These are phyloP conservation scores for Ptilonorhynchus violaceus DNA, from an alignment of 2,113 vertebrate species.

Conservation along the genomic window DNA sequence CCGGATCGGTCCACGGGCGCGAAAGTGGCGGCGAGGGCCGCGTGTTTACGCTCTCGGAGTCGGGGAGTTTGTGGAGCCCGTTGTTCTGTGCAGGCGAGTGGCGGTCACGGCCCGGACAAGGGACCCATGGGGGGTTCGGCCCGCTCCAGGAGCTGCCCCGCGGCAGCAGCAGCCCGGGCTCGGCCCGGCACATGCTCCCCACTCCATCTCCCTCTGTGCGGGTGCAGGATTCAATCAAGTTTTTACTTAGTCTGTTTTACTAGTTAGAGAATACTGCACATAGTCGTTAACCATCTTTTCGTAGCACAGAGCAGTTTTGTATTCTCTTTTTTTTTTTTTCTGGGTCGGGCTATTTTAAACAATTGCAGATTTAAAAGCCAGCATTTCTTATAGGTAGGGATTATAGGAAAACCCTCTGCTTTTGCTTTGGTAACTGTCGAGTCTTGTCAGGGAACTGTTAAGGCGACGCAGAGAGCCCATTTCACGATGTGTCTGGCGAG, in stretches of 20 bases:
- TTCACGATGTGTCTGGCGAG: not conserved
- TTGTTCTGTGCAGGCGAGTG: not conserved
- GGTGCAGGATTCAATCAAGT: not conserved
- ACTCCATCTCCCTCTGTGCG: not conserved
- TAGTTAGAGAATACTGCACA: not conserved
- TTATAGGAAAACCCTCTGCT: not conserved
- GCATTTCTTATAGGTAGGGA: not conserved
- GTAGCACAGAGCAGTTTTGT: not conserved
- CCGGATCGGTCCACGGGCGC: no score
- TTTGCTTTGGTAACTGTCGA: not conserved
- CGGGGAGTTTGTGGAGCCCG: no score
- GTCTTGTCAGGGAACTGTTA: not conserved
- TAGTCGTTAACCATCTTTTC: not conserved
- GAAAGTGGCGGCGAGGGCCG: not conserved
- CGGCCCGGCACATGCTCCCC: no score
- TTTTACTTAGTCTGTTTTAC: not conserved
- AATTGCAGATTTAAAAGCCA: not conserved
- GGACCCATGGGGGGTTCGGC: rapidly evolving
- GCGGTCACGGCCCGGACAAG: not conserved
- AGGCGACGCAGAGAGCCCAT: not conserved
- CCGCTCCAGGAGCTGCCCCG: not conserved
- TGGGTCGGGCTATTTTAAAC: not conserved
- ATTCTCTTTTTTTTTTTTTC: no score
- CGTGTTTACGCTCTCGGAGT: not conserved
- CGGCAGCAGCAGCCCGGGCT: not conserved